Conservation (phyloP, 2,113 vertebrate species). For the Periophthalmus modestus region DNA sequence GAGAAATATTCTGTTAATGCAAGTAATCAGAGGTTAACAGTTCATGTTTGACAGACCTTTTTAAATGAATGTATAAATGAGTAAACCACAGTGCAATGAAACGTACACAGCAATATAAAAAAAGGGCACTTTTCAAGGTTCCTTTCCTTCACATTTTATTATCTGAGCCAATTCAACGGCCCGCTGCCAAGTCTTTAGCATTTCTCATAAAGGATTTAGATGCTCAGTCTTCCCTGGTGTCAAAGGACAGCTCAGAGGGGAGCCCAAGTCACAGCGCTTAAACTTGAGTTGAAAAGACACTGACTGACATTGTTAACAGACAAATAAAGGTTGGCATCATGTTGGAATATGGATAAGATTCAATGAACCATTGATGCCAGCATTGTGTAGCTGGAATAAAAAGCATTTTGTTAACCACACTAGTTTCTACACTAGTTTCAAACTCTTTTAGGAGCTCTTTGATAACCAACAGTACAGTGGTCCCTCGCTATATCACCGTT, state of each 20-base stretch:
- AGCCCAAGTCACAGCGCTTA: not conserved
- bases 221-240: not conserved
- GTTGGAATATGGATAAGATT: not conserved
- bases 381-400: not conserved
- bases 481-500: too few relatives aligned
- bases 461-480: too few relatives aligned
- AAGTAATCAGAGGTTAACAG: slow-evolving; percentile 51
- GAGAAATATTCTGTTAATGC: slow-evolving; percentile 36
- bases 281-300: not conserved
- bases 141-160: slow-evolving; percentile 23
- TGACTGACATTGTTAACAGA: not conserved
- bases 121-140: slow-evolving; percentile 12
- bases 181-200: slow-evolving; percentile 13
- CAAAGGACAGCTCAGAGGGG: not conserved
- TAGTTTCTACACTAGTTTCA: not conserved
- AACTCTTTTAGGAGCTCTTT: too few relatives aligned
- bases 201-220: not conserved
- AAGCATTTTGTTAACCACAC: not conserved
- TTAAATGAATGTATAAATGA: slow-evolving; percentile 34
- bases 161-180: slow-evolving; percentile 6
- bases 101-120: slow-evolving; percentile 1
- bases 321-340: not conserved
- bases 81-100: slow-evolving; percentile 26
- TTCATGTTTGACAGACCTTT: slow-evolving; percentile 47
- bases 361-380: not conserved